phyloP scores from a whole-genome alignment of 30 jellyfish, hydroid and myxozoan species.

The Turritopsis dohrnii region DNA sequence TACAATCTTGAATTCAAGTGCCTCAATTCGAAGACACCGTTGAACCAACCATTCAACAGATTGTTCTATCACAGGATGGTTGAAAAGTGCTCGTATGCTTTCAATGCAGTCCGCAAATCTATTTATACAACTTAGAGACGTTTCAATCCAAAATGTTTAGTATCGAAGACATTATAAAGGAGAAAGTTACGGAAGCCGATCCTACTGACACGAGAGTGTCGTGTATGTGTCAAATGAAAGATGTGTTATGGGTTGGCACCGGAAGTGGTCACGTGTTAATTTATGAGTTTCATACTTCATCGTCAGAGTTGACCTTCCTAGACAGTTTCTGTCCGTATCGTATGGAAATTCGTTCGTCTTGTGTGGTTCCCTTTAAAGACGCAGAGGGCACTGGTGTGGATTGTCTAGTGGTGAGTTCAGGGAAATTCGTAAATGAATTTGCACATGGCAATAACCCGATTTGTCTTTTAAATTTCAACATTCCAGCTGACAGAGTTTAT shows the following conservation, averaged over 20 bases:
- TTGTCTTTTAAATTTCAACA: neutral
- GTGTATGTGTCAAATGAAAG: conserved; percentile 52
- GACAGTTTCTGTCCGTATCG: conserved; percentile 62
- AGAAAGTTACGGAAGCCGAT: conserved; percentile 42
- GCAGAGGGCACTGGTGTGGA: conserved; percentile 25
- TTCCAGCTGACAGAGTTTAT: neutral
- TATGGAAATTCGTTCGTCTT: conserved; percentile 44
- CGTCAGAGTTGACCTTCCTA: conserved; percentile 6
- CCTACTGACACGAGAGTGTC: conserved; percentile 63
- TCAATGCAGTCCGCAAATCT: conserved; percentile 44
- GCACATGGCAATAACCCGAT: conserved; percentile 16
- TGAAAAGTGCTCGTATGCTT: conserved; percentile 33
- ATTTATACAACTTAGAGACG: conserved; percentile 10
- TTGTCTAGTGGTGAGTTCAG: conserved; percentile 53
- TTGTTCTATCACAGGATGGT: conserved; percentile 41
- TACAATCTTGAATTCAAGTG: neutral
- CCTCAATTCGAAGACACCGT: neutral
- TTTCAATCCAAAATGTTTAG: conserved; percentile 33
- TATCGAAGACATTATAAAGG: conserved; percentile 40
- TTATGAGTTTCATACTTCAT: conserved; percentile 19
- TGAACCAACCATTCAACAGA: conserved; percentile 23
- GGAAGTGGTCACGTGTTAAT: conserved; percentile 91
- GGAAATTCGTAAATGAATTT: conserved; percentile 48
- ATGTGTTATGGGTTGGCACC: conserved; percentile 87
- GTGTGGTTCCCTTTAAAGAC: conserved; percentile 14